phyloP scores from a whole-genome alignment of 2,888 invertebrate genomes.

The Acrocyrtus sp. region DNA sequence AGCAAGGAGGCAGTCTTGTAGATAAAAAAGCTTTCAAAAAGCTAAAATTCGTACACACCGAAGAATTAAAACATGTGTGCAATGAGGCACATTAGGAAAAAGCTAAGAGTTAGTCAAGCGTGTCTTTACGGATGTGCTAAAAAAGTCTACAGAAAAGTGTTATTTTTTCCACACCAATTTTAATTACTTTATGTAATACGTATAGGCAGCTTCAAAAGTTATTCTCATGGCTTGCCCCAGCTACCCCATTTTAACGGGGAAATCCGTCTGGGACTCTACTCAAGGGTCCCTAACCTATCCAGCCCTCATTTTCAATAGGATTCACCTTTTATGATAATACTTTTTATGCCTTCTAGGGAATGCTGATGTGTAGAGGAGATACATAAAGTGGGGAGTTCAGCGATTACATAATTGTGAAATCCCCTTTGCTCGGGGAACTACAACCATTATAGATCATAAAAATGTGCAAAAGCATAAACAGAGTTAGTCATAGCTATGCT shows the following conservation, averaged over 20 bases:
- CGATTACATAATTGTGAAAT: conserved; percentile 41
- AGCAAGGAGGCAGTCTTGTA: too few species aligned
- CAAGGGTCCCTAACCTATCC: conserved; percentile 41
- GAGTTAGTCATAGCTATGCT: background rate
- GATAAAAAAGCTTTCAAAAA: too few species aligned
- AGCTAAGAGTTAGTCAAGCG: too few species aligned
- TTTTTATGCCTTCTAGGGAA: background rate
- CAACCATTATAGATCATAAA: background rate
- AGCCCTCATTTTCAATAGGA: conserved; percentile 50
- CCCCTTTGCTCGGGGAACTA: conserved; percentile 3
- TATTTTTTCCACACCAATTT: too few species aligned
- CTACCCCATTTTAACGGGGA: conserved; percentile 41
- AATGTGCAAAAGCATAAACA: conserved; percentile 3
- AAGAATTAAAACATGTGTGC: too few species aligned
- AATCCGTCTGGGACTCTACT: conserved; percentile 34
- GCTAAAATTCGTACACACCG: too few species aligned
- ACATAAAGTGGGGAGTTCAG: conserved; percentile 14
- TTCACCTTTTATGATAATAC: conserved; percentile 6
- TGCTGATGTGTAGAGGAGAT: background rate
- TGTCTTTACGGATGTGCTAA: too few species aligned
- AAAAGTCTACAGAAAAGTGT: too few species aligned
- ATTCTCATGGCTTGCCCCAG: too few species aligned
- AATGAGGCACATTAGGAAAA: too few species aligned
- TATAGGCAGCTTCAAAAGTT: too few species aligned
- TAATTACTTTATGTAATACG: too few species aligned